These are phyloP conservation scores for Psettodes erumei DNA, from an alignment of 2,113 vertebrate species.

Conservation along the genomic window DNA sequence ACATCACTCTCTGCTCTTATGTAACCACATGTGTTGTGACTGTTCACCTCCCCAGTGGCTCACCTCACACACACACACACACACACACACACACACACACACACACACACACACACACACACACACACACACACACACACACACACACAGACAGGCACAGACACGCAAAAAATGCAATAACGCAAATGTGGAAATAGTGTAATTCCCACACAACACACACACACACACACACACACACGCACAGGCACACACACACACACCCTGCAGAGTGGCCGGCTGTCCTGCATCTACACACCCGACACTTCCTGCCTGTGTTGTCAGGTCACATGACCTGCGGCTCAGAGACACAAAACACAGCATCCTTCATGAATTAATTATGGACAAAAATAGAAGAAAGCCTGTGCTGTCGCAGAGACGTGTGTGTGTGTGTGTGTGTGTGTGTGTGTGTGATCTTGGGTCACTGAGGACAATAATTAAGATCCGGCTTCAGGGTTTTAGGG, in stretches of 20 bases:
- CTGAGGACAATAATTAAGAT: conserved; percentile 14
- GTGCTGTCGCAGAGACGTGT: background rate
- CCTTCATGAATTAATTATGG: conserved; percentile 42
- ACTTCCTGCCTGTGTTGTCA: conserved; percentile 6
- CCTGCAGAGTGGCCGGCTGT: conserved; percentile 53
- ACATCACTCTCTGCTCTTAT: conserved; percentile 24
- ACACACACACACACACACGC: background rate
- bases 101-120: background rate
- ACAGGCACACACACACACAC: conserved; percentile 4
- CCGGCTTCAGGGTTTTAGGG: conserved; percentile 13
- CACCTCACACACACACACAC: conserved; percentile 16
- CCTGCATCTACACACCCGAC: background rate
- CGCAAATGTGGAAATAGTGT: background rate
- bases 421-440: background rate
- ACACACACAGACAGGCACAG: too few species aligned
- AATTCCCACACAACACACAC: background rate
- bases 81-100: conserved; percentile 4
- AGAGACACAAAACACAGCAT: conserved; percentile 36
- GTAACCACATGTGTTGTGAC: conserved; percentile 22
- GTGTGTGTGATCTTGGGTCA: conserved; percentile 16
- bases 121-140: conserved; percentile 2
- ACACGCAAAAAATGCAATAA: too few species aligned
- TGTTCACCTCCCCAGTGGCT: conserved; percentile 21
- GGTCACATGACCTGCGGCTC: conserved; percentile 31
- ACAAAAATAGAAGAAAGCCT: conserved; percentile 45